Conservation (phyloP, 1,140 invertebrate genomes). For the Olivierus martensii region DNA sequence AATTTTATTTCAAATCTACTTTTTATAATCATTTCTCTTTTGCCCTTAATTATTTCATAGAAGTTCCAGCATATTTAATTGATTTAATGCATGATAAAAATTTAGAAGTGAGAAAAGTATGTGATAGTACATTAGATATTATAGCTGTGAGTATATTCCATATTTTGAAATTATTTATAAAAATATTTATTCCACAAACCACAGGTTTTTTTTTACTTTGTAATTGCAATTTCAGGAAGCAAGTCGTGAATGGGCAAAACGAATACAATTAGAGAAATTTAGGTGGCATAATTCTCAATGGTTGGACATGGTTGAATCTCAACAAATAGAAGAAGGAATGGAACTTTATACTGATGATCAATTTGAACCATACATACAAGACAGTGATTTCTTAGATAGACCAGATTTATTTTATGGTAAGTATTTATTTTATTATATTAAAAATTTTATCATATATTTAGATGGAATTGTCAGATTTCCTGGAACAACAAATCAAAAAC, state of each 20-base stretch:
- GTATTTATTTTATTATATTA: background rate
- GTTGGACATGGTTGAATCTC: slow-evolving; percentile 79
- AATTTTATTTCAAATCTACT: too few species aligned
- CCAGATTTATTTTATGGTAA: background rate
- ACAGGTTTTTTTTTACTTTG: background rate
- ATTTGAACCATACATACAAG: background rate
- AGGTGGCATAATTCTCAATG: slow-evolving; percentile 93
- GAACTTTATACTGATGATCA: slow-evolving; percentile 6
- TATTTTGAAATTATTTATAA: too few species aligned
- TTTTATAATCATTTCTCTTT: too few species aligned
- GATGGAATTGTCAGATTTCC: too few species aligned
- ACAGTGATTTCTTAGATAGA: background rate
- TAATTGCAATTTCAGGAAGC: slow-evolving; percentile 43
- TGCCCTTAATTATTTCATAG: slow-evolving; percentile 31
- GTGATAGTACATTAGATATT: slow-evolving; percentile 79
- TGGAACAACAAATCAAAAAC: too few species aligned
- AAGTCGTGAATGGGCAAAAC: slow-evolving; percentile 74
- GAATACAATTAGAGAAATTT: slow-evolving; percentile 90
- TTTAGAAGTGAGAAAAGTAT: slow-evolving; percentile 76
- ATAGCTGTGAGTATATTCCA: slow-evolving; percentile 49
- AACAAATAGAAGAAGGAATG: slow-evolving; percentile 13
- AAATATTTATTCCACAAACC: too few species aligned
- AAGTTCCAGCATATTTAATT: slow-evolving; percentile 85
- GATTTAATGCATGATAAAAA: slow-evolving; percentile 97
- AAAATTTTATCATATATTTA: background rate